Base-by-base conservation (phyloP, 1,140 invertebrate genomes). In the Alviniconcha marisindica region DNA sequence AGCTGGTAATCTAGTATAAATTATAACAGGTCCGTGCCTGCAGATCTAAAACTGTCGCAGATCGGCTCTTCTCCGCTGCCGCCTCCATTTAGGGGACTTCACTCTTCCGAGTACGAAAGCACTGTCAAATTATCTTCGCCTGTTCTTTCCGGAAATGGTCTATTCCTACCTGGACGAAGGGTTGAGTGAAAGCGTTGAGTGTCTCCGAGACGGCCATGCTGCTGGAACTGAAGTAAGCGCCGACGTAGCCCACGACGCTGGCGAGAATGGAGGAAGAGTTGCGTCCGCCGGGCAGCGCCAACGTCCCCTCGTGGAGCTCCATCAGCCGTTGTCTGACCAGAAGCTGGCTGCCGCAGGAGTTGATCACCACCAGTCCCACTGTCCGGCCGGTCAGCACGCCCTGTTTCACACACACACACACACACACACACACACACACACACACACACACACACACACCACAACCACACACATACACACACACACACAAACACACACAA, bases 181-280 rank as follows among this genome's bases (percentile, higher is more conserved):
- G 36, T 44, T 60, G 33, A 12, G 48, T 21, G 15, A 87, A 18
- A 15, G 24, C 42, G 21, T 80, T 82, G 14, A 86, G 54, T 0
- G 82, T 71, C 42, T 83, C 81, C 10, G 83, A 79, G 7, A 78
- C 69, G 2, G 84, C 69, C 5, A 84, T 83, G 77, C 84, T 87
- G 18, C 73, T 38, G 31, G 31, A 42, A 66, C 83, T 86, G n/a
- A 56, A 60, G 31, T 81, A 40, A 15, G 44, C 83, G 0, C 83
- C 84, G 48, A 86, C 78, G 31, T 80, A 86, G 2, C 86, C 86
- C 28, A 87, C 24, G 24, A 87, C 83, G 42, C 63, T 79, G 40
- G 79, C 33, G 14, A 48, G 36, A 24, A 87, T 24, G 0, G 95
- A 95, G 86, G 96, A 95, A 95, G 95, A 90, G 87, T 95, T 95